Base-by-base conservation (phyloP, 1,140 invertebrate species). In the Ephestia elutella region DNA sequence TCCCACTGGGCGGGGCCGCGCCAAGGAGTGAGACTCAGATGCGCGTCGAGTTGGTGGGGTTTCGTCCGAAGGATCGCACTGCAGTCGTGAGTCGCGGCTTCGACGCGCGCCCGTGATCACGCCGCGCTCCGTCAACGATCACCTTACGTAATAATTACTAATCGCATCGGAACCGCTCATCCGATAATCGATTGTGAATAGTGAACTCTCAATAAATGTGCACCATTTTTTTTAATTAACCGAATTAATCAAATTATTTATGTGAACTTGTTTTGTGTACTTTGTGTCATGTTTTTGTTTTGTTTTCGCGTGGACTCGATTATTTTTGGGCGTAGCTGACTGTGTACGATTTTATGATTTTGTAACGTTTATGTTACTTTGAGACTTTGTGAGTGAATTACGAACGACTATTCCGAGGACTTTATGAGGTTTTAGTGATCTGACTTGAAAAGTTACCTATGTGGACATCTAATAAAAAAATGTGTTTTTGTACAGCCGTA, bases 1-100 rank as follows among this genome's bases (percentile, higher is more conserved):
- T 85, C 85, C 85, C 85, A 87, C 82, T 87, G 85, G 85, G 85
- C 85, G 85, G 85, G 80, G 85, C 82, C 77, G 80, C 72, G 75
- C 76, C 75, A 86, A 86, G 85, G 82, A 87, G 79, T 64, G 81
- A 77, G 81, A 78, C 85, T 86, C 82, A 85, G 82, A 86, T 85
- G 80, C 82, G 85, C 82, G 79, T 71, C 75, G 82, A 72, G 68
- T 68, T 81, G 76, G 82, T 78, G 83, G 81, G 82, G 82, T 74
- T 77, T 73, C 77, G 73, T 66, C 69, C 80, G 73, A 83, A 87
- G 85, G 85, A 86, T 86, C 75, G 82, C 82, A 87, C 80, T 87
- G 85, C 85, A 86, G 85, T 85, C 82, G 84, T 65, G 76, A 70
- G 76, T 73, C 82, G 83, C 80, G 80, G 73, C 70, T 60, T 55